Conservation (phyloP, 2,113 vertebrate species). For the Bostrychus sinensis region DNA sequence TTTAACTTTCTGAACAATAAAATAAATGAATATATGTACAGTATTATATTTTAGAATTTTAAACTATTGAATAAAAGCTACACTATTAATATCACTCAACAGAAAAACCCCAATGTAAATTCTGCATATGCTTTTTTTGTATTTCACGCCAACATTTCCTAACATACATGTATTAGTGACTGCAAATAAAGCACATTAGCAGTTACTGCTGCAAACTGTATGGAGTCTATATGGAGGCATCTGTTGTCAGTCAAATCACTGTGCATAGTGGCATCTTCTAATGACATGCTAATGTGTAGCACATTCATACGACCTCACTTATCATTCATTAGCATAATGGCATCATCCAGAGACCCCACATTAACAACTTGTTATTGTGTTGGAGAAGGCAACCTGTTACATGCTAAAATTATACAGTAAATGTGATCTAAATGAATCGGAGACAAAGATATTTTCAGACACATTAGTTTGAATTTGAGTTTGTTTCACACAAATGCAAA, state of each 20-base stretch:
- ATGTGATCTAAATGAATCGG: no score
- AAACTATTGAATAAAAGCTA: no score
- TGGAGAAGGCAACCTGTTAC: not conserved
- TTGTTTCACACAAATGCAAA: no score
- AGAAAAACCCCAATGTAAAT: no score
- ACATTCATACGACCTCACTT: conserved; percentile 11
- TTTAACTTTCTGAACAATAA: no score
- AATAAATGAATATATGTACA: no score
- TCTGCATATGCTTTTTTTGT: no score
- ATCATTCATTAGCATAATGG: conserved; percentile 30
- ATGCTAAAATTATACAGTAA: not conserved
- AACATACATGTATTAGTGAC: not conserved
- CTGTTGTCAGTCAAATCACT: conserved; percentile 30
- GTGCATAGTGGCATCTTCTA: conserved; percentile 22
- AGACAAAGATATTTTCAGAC: no score
- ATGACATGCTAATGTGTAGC: conserved; percentile 29
- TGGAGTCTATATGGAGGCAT: conserved; percentile 21
- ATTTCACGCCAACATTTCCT: no score
- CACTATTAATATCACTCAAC: no score
- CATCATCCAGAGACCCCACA: not conserved
- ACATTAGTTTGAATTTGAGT: no score
- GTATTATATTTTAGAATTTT: not conserved
- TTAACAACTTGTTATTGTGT: not conserved
- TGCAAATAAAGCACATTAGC: conserved; percentile 16
- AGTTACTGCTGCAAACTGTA: no score